Evolutionary conservation across 2,888 invertebrate genomes (phyloP).

Genomic region (Cephus sareptanus): DNA sequence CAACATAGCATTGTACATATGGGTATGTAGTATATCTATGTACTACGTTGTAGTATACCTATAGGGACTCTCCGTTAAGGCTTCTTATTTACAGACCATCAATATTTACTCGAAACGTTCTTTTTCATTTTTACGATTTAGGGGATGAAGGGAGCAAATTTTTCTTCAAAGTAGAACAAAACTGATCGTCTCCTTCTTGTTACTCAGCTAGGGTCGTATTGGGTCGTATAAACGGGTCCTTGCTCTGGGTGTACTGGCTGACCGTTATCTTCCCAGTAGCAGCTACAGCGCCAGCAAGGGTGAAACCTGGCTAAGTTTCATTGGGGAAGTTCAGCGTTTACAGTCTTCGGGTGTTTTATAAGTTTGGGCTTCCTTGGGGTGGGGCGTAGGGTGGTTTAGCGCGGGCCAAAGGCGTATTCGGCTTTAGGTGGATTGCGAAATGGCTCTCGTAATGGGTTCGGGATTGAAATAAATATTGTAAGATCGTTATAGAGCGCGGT

Average conservation of each 20-base stretch:
- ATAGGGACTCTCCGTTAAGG: background rate
- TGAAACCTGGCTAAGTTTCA: conserved; percentile 11
- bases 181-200: background rate
- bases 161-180: background rate
- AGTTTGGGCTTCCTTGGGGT: background rate
- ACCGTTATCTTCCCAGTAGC: background rate
- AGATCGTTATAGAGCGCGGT: conserved; percentile 38
- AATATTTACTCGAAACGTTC: background rate
- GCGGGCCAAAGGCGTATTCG: conserved; percentile 25
- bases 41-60: background rate
- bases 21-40: background rate
- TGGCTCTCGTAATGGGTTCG: conserved; percentile 38
- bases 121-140: background rate
- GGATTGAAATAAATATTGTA: conserved; percentile 45
- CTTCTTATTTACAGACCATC: background rate
- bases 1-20: background rate
- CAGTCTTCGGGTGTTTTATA: conserved; percentile 19
- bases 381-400: background rate
- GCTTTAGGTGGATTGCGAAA: conserved; percentile 36
- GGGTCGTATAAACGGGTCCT: background rate
- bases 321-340: conserved; percentile 25
- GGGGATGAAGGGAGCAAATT: background rate
- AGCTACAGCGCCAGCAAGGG: background rate
- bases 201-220: background rate
- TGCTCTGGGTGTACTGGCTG: background rate